Base-by-base conservation (phyloP, 2,888 invertebrate genomes). In the Callimorpha dominula region DNA sequence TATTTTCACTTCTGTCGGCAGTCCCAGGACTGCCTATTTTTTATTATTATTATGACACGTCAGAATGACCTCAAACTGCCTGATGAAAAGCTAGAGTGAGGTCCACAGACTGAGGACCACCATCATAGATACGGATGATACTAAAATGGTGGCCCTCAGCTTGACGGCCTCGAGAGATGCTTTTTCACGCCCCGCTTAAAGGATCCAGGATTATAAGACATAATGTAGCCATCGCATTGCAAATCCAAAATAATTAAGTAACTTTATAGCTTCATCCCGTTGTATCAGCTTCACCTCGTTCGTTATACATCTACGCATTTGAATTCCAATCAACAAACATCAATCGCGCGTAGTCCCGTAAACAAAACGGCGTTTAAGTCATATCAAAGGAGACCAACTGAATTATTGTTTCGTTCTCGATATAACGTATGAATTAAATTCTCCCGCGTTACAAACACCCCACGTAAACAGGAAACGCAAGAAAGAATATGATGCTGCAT, bases 321-420 rank as follows among this genome's bases (percentile, higher is more conserved):
- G 54, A 46, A 54, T 42, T 17, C 17, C 64, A 72, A 80, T 80
- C 77, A 71, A 73, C 77, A 72, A 63, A 73, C 70, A 72, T 67
- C 67, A 62, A 54, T 54, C 52, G 46, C 12, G n/a, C 6, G 52
- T 42, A 50, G 15, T 57, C 63, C 62, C 65, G 71, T 63, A 69
- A 77, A 77, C 71, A 77, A 79, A 75, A 77, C 81, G 74, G 64
- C 77, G 80, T 81, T 75, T 81, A 77, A 76, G 64, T 68, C 71
- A 75, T 74, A 85, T 83, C 81, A 84, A 85, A 82, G 83, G 81
- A 67, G 69, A 74, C 60, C 74, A 74, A 74, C 78, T 80, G 72
- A 84, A 78, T 81, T 78, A 85, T 76, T 72, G 72, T 76, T 75
- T 77, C 74, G 73, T 76, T 73, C 73, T 70, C 76, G 70, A 77